These are phyloP conservation scores for Chirona hameri DNA, from an alignment of 2,888 invertebrate species.

Conservation along the genomic window DNA sequence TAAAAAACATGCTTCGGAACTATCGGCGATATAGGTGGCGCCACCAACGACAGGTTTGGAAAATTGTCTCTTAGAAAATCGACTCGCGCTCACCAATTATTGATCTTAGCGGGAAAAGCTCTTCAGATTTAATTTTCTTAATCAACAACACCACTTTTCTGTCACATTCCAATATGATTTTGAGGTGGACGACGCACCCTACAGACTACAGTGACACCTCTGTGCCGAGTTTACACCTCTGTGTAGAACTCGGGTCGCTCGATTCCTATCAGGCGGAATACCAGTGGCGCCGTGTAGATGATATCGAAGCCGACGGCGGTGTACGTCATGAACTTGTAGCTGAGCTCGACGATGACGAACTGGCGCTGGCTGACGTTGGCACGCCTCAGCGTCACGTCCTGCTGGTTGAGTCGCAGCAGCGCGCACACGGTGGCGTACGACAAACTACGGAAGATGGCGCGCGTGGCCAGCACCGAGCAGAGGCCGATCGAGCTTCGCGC, in stretches of 20 bases:
- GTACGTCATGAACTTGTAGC: slow-evolving; percentile 78
- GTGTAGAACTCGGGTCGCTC: slow-evolving; percentile 79
- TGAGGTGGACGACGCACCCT: too few relatives aligned
- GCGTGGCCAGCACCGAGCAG: slow-evolving; percentile 64
- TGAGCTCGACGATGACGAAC: slow-evolving; percentile 72
- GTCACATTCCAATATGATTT: too few relatives aligned
- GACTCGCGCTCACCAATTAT: too few relatives aligned
- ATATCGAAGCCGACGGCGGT: slow-evolving; percentile 74
- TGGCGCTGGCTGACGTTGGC: slow-evolving; percentile 38
- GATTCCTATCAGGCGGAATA: slow-evolving; percentile 71
- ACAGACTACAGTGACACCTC: too few relatives aligned
- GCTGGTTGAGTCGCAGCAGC: not conserved
- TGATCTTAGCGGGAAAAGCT: too few relatives aligned
- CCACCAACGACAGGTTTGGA: too few relatives aligned
- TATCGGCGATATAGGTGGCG: too few relatives aligned
- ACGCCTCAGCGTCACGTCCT: not conserved
- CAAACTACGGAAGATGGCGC: slow-evolving; percentile 44
- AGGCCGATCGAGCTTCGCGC: slow-evolving; percentile 72
- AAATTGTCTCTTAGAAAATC: too few relatives aligned
- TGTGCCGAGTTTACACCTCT: slow-evolving; percentile 60
- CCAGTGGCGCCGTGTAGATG: slow-evolving; percentile 68
- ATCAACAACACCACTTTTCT: too few relatives aligned
- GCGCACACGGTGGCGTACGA: slow-evolving; percentile 35
- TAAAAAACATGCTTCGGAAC: too few relatives aligned
- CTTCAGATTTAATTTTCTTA: too few relatives aligned